Conservation (phyloP, 2,888 invertebrate genomes). For the Luffia ferchaultella region DNA sequence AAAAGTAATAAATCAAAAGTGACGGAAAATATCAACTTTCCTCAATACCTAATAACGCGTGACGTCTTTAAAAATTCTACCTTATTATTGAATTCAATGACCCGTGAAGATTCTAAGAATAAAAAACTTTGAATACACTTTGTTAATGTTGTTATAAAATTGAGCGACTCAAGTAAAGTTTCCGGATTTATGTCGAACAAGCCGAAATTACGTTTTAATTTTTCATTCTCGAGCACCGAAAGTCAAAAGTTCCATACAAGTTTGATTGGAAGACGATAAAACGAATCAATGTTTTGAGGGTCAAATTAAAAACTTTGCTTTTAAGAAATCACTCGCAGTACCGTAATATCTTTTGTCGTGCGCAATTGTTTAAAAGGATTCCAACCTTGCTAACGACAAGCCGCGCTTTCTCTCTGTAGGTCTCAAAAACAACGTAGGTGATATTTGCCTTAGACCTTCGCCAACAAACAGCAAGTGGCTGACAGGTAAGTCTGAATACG, state of each 20-base stretch:
- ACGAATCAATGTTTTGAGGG: not conserved
- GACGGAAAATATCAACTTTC: too few relatives aligned
- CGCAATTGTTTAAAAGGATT: too few relatives aligned
- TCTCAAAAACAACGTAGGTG: too few relatives aligned
- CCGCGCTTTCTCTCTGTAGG: too few relatives aligned
- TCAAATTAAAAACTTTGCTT: not conserved
- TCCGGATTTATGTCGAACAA: not conserved
- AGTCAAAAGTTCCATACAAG: not conserved
- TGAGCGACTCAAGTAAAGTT: not conserved
- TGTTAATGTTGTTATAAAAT: not conserved
- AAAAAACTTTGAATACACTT: too few relatives aligned
- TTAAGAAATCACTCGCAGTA: too few relatives aligned
- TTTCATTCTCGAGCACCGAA: not conserved
- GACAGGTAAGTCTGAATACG: too few relatives aligned
- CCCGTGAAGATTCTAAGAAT: not conserved
- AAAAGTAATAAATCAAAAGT: too few relatives aligned
- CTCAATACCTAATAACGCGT: not conserved
- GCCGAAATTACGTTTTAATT: not conserved
- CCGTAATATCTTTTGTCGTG: too few relatives aligned
- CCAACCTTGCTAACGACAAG: too few relatives aligned
- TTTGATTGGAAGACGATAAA: not conserved
- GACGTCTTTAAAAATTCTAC: not conserved
- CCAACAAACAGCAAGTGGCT: too few relatives aligned
- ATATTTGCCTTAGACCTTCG: too few relatives aligned
- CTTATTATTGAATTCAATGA: not conserved